phyloP scores from a whole-genome alignment of 2,888 invertebrate genomes.

The Dermolepida albohirtum region DNA sequence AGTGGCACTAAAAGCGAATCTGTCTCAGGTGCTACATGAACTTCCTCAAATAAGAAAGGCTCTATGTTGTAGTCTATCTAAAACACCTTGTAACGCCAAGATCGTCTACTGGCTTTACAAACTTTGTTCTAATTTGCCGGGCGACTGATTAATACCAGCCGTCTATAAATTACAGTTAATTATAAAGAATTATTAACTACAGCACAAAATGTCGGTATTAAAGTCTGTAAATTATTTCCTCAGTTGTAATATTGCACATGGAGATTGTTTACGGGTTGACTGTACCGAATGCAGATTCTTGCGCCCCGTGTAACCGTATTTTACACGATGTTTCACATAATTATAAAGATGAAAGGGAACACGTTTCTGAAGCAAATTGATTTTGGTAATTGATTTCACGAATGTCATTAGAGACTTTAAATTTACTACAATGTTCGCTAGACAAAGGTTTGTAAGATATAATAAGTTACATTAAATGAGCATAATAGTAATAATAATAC shows the following conservation, averaged over 20 bases:
- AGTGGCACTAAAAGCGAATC: constrained; percentile 29
- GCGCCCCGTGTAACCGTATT: constrained; percentile 52
- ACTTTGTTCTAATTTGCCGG: constrained; percentile 27
- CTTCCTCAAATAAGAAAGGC: background rate
- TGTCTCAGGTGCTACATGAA: constrained; percentile 12
- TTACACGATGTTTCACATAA: constrained; percentile 54
- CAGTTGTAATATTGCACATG: background rate
- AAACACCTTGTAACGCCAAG: background rate
- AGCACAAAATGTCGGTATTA: background rate
- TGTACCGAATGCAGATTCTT: background rate
- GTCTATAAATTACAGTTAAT: constrained; percentile 23
- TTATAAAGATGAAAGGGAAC: constrained; percentile 56
- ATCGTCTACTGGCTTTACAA: constrained; percentile 18
- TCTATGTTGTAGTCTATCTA: background rate
- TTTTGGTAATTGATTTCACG: constrained; percentile 42
- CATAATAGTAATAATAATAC: too few species aligned
- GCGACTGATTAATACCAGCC: constrained; percentile 26
- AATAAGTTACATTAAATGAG: too few species aligned
- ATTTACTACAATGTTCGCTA: too few species aligned
- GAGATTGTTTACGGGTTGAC: background rate
- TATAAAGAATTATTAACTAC: constrained; percentile 26
- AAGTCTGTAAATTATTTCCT: background rate
- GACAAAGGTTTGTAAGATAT: too few species aligned
- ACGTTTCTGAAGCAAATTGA: constrained; percentile 54
- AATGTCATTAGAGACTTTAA: background rate